These are phyloP conservation scores for Pseudochirops corinnae DNA, from an alignment of 2,797 vertebrate genomes.

Conservation along the genomic window DNA sequence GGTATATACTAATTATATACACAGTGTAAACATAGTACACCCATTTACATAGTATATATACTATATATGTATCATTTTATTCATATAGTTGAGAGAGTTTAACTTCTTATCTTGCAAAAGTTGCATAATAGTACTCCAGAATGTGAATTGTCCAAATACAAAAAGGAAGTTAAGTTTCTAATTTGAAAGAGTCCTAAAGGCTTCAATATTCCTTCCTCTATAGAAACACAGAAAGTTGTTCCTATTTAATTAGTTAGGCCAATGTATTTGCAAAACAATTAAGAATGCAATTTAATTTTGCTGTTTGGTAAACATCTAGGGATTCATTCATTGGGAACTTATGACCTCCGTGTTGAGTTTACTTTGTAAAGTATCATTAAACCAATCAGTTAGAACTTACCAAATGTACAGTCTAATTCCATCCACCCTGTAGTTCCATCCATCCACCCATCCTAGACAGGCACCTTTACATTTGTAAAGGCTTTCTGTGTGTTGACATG, in stretches of 20 bases:
- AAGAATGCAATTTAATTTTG: constrained; percentile 88
- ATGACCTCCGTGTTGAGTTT: constrained; percentile 84
- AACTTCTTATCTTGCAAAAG: neutral
- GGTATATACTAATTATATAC: neutral
- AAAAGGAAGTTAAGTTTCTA: constrained; percentile 81
- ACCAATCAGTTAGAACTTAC: constrained; percentile 83
- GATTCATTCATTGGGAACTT: constrained; percentile 87
- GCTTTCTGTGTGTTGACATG: neutral
- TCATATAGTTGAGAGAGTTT: neutral
- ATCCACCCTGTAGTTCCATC: neutral
- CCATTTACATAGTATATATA: neutral
- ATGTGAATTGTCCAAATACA: constrained; percentile 78
- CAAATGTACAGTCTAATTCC: constrained; percentile 63
- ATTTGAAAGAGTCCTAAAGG: constrained; percentile 85
- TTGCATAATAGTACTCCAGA: constrained; percentile 56
- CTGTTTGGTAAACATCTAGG: constrained; percentile 87
- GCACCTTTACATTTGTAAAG: neutral
- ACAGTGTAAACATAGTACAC: neutral
- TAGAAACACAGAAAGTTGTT: constrained; percentile 83
- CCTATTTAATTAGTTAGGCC: constrained; percentile 88
- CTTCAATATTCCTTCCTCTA: constrained; percentile 85
- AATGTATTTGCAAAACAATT: constrained; percentile 88
- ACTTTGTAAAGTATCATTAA: constrained; percentile 84
- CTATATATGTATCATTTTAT: neutral
- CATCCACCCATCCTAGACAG: neutral